Evolutionary conservation across 2,797 vertebrate genomes (phyloP).

Genomic region (Zonotrichia albicollis): DNA sequence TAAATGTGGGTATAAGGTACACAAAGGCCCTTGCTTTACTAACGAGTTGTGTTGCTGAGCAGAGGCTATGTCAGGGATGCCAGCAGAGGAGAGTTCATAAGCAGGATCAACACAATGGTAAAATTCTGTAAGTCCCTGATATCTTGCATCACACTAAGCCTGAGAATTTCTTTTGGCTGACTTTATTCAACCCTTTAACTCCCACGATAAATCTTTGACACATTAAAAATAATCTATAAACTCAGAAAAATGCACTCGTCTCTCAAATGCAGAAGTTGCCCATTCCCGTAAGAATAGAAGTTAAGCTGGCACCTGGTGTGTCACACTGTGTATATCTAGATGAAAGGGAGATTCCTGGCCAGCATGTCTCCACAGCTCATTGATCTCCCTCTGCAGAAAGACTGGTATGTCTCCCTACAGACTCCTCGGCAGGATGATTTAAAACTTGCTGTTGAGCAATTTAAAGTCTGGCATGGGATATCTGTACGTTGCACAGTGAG

Average conservation of each 20-base stretch:
- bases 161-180: constrained; percentile 53
- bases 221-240: constrained; percentile 63
- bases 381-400: constrained; percentile 75
- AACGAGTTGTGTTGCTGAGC: background rate
- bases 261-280: constrained; percentile 47
- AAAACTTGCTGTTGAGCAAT: constrained; percentile 73
- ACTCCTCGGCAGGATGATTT: constrained; percentile 72
- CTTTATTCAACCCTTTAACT: constrained; percentile 63
- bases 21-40: background rate
- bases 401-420: constrained; percentile 73
- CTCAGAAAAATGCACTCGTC: background rate
- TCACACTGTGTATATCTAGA: constrained; percentile 68
- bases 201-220: constrained; percentile 33
- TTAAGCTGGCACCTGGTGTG: constrained; percentile 65
- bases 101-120: background rate
- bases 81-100: constrained; percentile 27
- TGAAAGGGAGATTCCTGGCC: constrained; percentile 73
- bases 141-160: constrained; percentile 46
- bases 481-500: constrained; percentile 44
- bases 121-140: constrained; percentile 17
- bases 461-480: constrained; percentile 67
- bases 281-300: constrained; percentile 56
- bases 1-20: background rate
- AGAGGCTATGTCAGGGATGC: background rate
- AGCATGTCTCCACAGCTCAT: constrained; percentile 74